Evolutionary conservation across 2,113 vertebrate genomes (phyloP).

Genomic region (Turdus rufiventris): DNA sequence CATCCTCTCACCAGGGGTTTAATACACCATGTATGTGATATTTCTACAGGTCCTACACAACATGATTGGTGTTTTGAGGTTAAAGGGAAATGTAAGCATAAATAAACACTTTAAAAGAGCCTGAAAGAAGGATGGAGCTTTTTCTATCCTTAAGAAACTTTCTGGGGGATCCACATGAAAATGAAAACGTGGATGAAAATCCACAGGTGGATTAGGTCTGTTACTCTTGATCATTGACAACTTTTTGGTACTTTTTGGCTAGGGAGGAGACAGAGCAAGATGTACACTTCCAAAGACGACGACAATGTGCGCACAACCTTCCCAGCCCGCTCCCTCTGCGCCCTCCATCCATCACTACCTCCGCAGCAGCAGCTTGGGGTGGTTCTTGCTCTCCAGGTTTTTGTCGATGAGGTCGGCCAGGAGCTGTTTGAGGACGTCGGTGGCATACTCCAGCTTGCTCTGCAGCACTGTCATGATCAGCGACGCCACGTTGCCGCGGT

Average conservation of each 20-base stretch:
- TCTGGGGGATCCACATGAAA: neutral
- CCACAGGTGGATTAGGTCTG: neutral
- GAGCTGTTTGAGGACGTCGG: conserved; percentile 94
- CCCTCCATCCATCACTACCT: conserved; percentile 71
- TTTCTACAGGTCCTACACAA: neutral
- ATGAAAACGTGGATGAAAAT: neutral
- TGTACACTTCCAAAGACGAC: neutral
- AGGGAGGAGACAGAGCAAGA: neutral
- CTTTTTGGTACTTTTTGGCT: neutral
- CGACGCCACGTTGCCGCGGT: conserved; percentile 94
- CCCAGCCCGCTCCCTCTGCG: neutral
- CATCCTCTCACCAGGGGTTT: neutral
- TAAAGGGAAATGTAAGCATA: neutral
- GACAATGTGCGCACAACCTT: rapidly evolving
- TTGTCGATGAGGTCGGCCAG: conserved; percentile 97
- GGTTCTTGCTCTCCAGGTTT: conserved; percentile 99
- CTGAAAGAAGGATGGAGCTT: neutral
- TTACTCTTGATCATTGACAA: neutral
- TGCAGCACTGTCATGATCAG: conserved; percentile 97
- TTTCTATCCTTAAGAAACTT: neutral
- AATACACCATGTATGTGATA: neutral
- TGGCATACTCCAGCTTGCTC: conserved; percentile 95
- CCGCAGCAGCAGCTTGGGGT: conserved; percentile 92
- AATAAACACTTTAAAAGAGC: neutral
- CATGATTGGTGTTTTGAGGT: neutral